These are phyloP conservation scores for Drosophila repletoides DNA, from an alignment of 1,140 invertebrate species.

Conservation along the genomic window DNA sequence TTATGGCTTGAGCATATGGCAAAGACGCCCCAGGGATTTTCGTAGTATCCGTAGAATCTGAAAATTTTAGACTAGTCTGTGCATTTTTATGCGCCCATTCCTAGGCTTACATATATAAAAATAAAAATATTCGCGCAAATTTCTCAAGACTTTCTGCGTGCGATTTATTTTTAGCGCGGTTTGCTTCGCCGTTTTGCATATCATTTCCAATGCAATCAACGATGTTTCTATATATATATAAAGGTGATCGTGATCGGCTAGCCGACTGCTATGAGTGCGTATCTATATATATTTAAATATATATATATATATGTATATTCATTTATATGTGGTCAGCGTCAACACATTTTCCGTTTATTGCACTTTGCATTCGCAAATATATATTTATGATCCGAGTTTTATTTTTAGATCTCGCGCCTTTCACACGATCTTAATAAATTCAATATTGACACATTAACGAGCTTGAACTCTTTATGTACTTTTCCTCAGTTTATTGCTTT, in stretches of 20 bases:
- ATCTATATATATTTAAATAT: not conserved
- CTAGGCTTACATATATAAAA: constrained; percentile 55
- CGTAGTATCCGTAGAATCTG: constrained; percentile 25
- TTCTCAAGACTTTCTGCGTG: constrained; percentile 58
- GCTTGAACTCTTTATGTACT: constrained; percentile 58
- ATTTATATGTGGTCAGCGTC: constrained; percentile 10
- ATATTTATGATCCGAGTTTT: constrained; percentile 22
- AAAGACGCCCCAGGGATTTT: constrained; percentile 18
- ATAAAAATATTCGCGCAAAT: constrained; percentile 51
- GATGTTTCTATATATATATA: not conserved
- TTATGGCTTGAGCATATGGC: constrained; percentile 22
- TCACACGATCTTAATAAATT: constrained; percentile 47
- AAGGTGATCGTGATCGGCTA: constrained; percentile 25
- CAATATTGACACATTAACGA: constrained; percentile 70
- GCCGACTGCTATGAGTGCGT: constrained; percentile 10
- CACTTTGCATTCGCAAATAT: constrained; percentile 49
- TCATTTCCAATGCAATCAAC: constrained; percentile 69
- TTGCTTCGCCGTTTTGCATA: constrained; percentile 54
- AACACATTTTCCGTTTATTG: constrained; percentile 62
- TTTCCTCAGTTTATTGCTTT: too few relatives aligned
- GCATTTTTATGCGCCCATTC: constrained; percentile 65
- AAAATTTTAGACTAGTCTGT: constrained; percentile 42
- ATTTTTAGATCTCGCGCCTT: constrained; percentile 42
- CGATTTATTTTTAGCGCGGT: constrained; percentile 63
- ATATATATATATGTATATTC: constrained; percentile 5